A percentile compares a stretch with the other conserved stretches of the same genome.
phyloP scores from a whole-genome alignment of 1,140 invertebrate species.

The Drosophila mojavensis region DNA sequence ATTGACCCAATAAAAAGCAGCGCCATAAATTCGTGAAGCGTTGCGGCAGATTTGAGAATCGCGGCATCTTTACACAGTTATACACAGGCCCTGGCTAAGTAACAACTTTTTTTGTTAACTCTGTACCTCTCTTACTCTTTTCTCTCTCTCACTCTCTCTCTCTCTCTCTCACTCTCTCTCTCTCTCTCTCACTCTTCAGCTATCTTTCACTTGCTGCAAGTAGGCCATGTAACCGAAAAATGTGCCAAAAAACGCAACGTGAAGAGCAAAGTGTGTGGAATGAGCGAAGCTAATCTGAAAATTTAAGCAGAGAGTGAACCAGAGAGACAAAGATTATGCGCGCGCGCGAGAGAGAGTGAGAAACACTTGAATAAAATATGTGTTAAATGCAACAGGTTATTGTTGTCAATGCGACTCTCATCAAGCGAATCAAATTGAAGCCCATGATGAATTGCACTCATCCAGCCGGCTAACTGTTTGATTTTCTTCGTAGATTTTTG shows the following conservation, averaged over 20 bases:
- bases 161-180: not conserved
- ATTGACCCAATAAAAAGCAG: constrained; percentile 69
- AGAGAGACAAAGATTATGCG: not conserved
- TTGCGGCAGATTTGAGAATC: constrained; percentile 29
- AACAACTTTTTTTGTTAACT: constrained; percentile 38
- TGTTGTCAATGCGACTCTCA: constrained; percentile 35
- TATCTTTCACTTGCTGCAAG: constrained; percentile 51
- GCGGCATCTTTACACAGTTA: constrained; percentile 46
- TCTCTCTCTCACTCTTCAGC: not conserved
- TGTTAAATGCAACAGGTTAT: constrained; percentile 42
- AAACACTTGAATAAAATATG: not conserved
- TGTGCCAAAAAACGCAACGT: constrained; percentile 56
- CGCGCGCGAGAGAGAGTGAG: not conserved
- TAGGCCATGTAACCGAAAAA: constrained; percentile 69
- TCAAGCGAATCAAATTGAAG: constrained; percentile 23
- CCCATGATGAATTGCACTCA: constrained; percentile 44
- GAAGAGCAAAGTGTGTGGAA: constrained; percentile 40
- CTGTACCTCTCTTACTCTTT: constrained; percentile 39
- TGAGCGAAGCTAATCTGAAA: constrained; percentile 65
- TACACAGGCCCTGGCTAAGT: constrained; percentile 22
- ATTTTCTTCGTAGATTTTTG: constrained; percentile 42
- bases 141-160: not conserved
- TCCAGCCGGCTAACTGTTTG: constrained; percentile 26
- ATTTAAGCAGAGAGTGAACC: constrained; percentile 48
- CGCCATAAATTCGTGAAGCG: constrained; percentile 64